Evolutionary conservation across 2,113 vertebrate genomes (phyloP).

Genomic region (Rostratula benghalensis): DNA sequence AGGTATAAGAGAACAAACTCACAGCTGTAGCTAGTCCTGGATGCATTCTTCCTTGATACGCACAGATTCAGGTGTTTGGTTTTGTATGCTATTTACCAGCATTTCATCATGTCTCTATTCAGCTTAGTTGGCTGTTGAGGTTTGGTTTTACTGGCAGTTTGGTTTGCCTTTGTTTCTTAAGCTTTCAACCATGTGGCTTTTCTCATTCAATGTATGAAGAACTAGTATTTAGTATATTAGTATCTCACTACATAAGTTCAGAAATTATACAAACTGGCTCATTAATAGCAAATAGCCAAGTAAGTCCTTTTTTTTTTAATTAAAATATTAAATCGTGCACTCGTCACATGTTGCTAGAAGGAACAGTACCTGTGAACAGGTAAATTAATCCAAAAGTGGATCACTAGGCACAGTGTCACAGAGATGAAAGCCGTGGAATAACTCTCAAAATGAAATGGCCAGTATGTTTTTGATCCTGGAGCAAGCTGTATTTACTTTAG

Average conservation of each 20-base stretch:
- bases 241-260: background rate
- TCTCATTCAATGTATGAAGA: background rate
- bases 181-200: background rate
- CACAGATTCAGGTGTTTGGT: background rate
- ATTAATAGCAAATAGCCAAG: background rate
- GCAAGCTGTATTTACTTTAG: background rate
- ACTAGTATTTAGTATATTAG: background rate
- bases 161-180: background rate
- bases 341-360: background rate
- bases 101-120: background rate
- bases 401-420: background rate
- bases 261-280: background rate
- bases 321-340: background rate
- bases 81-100: background rate
- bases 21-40: background rate
- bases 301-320: background rate
- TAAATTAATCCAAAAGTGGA: background rate
- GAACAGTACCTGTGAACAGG: background rate
- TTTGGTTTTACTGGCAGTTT: background rate
- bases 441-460: background rate
- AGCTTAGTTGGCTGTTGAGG: background rate
- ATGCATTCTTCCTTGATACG: background rate
- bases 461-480: background rate
- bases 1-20: background rate
- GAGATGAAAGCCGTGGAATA: background rate